Evolutionary conservation across 1,140 invertebrate genomes (phyloP), one percentile per base, ranked within the genome.

Genomic region (Ditylenchus dipsaci): DNA sequence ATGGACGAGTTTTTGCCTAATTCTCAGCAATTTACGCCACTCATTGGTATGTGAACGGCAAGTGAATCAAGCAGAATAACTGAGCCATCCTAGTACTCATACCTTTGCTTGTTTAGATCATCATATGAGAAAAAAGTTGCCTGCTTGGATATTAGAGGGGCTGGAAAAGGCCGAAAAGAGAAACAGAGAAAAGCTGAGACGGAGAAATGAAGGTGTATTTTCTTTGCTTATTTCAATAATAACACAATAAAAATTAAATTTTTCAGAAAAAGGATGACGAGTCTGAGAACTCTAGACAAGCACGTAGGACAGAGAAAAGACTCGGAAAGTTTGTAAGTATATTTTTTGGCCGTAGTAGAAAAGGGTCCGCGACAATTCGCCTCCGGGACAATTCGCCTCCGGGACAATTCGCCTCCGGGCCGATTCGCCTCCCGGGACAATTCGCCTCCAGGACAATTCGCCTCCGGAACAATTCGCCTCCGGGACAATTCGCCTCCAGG

Each of bases 101-200:
- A 57, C 29, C 15, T 53, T 3, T 53, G 15, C 3, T 7, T 74
- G 64, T 75, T 60, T 77, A 86, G 93, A 96, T 86, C 91, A 92
- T 27, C 90, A 90, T 29, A 94, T 93, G 84, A 85, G 92, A 38
- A 89, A 92, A 81, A 89, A 91, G 78, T 86, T 97, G 27, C 94
- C 94, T 56, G 90, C 90, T 5, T 97, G 94, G 94, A 95, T 97
- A 69, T 86, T 92, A 77, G 91, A 95, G 86, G 92, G 93, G 42
- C 84, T 97, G 67, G 93, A 96, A 83, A 96, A 96, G 86, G 95
- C 96, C 91, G 93, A 97, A 86, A 90, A 59, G 93, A 96, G 75
- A 96, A 96, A 84, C 89, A 90, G 78, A 91, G 90, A 77, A 91
- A 91, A 75, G 85, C 91, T 70, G 91, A 95, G 82, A 88, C 82